Conservation (phyloP, 2,113 vertebrate species). For the Sceloporus tristichus region DNA sequence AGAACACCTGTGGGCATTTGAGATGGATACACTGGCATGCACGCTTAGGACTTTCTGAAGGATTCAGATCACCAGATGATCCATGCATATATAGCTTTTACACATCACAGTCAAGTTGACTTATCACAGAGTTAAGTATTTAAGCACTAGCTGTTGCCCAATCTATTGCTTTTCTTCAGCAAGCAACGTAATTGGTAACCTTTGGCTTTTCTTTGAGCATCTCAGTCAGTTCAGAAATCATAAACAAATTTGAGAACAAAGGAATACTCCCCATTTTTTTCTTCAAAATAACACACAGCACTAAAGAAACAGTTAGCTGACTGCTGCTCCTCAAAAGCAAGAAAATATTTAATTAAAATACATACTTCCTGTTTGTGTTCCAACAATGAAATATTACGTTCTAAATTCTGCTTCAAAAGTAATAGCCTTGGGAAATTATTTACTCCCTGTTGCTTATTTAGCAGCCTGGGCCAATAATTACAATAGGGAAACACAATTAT, state of each 20-base stretch:
- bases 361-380: background rate
- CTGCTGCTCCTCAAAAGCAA: background rate
- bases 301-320: background rate
- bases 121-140: constrained; percentile 10
- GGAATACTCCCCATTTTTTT: background rate
- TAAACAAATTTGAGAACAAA: constrained; percentile 26
- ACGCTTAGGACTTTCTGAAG: background rate
- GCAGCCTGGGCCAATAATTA: constrained; percentile 26
- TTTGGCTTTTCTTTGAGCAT: background rate
- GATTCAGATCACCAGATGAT: background rate
- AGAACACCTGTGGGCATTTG: background rate
- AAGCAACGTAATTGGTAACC: background rate
- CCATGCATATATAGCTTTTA: background rate
- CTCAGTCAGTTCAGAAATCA: constrained; percentile 15
- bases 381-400: constrained; percentile 29
- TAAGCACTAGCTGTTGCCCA: constrained; percentile 23
- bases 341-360: constrained; percentile 25
- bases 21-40: background rate
- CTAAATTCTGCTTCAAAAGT: constrained; percentile 38
- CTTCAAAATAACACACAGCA: constrained; percentile 18
- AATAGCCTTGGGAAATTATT: background rate
- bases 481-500: constrained; percentile 24
- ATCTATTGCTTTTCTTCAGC: background rate
- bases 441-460: constrained; percentile 28
- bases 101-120: background rate